Base-by-base conservation (phyloP, 1,140 invertebrate genomes). In the Hypsibius dujardini region DNA sequence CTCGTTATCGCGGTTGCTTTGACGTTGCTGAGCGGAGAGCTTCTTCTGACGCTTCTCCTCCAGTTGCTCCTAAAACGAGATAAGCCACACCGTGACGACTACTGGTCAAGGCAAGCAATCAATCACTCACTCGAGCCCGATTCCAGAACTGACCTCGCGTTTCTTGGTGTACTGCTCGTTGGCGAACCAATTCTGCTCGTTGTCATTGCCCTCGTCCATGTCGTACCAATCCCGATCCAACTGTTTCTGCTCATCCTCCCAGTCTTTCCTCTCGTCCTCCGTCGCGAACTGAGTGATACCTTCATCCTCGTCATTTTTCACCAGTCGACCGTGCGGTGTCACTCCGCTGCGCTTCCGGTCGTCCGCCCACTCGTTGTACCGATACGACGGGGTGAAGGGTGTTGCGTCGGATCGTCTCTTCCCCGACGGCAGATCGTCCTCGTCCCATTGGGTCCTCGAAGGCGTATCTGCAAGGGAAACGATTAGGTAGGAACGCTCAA, bases 141-240 rank as follows among this genome's bases (percentile, higher is more conserved):
- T 28, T 28, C 28, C 28, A 28, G 28, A 28, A 28, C 28, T 28
- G 28, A 28, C 28, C 28, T 95, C 92, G 76, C 94, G 94, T 75
- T 90, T 90, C 50, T 86, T 85, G 0, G 90, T 87, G 77, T 96
- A 96, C 56, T 95, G 91, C 45, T 90, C 86, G 71, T 87, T 86
- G 2, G 86, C 84, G 80, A 98, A 98, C 0, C 93, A 92, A 80
- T 92, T 93, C 60, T 90, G 86, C 75, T 92, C 88, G 73, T 94
- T 90, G 75, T 96, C 92, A 77, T 92, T 90, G 76, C 88, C 92
- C 81, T 91, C 90, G 76, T 93, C 92, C 79, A 96, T 86, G 70
- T 87, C 87, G 78, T 98, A 98, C 95, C 95, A 98, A 76, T 95
- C 92, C 70, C 95, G 81, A 77, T 98, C 95, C 1, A 98, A 76